Percentiles rank a stretch among this genome's conserved stretches.
phyloP scores from a whole-genome alignment of 2,888 invertebrate genomes.

The Drosophila barbarae region DNA sequence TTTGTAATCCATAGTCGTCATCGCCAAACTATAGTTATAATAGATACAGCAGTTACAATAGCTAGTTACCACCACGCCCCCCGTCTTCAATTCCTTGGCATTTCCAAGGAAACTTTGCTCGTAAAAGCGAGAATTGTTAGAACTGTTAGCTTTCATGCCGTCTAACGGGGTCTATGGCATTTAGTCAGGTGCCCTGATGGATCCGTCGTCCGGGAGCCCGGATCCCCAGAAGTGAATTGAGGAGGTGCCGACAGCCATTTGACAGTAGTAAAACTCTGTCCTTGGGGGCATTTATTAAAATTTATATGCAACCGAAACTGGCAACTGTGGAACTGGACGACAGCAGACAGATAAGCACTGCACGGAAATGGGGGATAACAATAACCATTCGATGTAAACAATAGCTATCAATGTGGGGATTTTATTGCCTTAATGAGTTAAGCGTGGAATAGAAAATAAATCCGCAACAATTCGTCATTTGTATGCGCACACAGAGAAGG shows the following conservation, averaged over 20 bases:
- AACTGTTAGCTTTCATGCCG: conserved; percentile 42
- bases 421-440: conserved; percentile 10
- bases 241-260: conserved; percentile 42
- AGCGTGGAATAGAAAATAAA: conserved; percentile 10
- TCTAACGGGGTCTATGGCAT: conserved; percentile 24
- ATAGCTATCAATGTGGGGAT: conserved; percentile 6
- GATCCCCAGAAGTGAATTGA: conserved; percentile 17
- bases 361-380: conserved; percentile 6
- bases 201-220: conserved; percentile 10
- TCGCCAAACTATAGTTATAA: conserved; percentile 41
- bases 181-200: conserved; percentile 32
- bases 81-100: conserved; percentile 41
- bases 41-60: conserved; percentile 44
- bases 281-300: conserved; percentile 41
- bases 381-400: conserved; percentile 14
- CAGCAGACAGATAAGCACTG: conserved; percentile 15
- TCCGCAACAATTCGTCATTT: not conserved
- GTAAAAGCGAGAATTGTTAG: conserved; percentile 48
- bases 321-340: conserved; percentile 22
- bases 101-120: conserved; percentile 69
- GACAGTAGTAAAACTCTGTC: conserved; percentile 41
- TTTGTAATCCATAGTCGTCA: conserved; percentile 37
- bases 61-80: not conserved
- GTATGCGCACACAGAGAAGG: conserved; percentile 1
- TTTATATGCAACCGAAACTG: conserved; percentile 32